Conservation (phyloP, 2,113 vertebrate species). For the Psilopogon haemacephalus region DNA sequence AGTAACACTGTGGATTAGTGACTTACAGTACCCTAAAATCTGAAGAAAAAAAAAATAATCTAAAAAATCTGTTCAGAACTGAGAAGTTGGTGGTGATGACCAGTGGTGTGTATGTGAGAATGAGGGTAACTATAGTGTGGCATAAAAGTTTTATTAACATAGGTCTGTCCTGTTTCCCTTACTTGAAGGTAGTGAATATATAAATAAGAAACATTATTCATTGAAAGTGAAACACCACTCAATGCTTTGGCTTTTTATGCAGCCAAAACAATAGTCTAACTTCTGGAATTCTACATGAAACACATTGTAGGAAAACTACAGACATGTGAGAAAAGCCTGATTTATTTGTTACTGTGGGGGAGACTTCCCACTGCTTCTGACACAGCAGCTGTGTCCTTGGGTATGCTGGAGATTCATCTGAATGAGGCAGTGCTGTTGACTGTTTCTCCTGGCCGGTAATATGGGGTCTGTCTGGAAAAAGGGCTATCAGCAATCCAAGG, state of each 20-base stretch:
- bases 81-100: neutral
- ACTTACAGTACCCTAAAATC: neutral
- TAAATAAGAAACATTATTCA: neutral
- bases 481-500: neutral
- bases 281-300: neutral
- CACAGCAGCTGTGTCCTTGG: neutral
- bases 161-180: neutral
- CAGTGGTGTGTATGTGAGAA: neutral
- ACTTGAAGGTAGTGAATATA: neutral
- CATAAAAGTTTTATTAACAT: neutral
- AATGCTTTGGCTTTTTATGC: neutral
- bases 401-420: neutral
- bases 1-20: neutral
- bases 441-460: neutral
- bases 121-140: neutral
- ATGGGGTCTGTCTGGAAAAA: conserved; percentile 2
- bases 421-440: neutral
- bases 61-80: neutral
- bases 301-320: neutral
- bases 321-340: neutral
- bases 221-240: neutral
- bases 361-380: neutral
- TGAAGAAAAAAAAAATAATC: neutral
- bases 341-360: neutral
- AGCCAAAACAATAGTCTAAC: neutral